Base-by-base conservation (phyloP, 2,888 invertebrate species). In the Ochropleura plecta region DNA sequence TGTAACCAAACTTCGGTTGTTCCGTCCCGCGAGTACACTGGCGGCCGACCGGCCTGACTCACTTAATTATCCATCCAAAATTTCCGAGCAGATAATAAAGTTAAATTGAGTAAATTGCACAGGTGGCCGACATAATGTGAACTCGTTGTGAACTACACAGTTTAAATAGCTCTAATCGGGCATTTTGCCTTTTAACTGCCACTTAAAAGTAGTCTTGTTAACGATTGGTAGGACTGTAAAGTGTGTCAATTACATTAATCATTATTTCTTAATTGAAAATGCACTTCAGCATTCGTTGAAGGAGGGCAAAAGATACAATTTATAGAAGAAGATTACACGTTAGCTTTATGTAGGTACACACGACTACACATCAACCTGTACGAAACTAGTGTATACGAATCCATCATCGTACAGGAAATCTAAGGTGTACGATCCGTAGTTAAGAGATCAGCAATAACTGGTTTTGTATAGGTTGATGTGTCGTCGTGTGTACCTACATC, bases 81-180 rank as follows among this genome's bases (percentile, higher is more conserved):
- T 92, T 92, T 91, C 90, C 88, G 83, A 88, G 86, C 88, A 92
- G 89, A 92, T 92, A 92, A 94, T 93, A 92, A 94, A 94, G 90
- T 92, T 92, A 93, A 94, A 94, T 94, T 93, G 92, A 91, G 91
- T 92, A 93, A 94, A 94, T 93, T 93, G 90, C 89, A 90, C 92
- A 93, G 94, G 93, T 93, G 93, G 90, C 88, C 90, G 79, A 79
- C 88, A 88, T 91, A 86, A 90, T 88, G 88, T 90, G 85, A 82
- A 88, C 88, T 90, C 87, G 81, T 72, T 83, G 78, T 83, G 80
- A 83, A 82, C 82, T 84, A 84, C 86, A 82, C 81, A 84, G 88
- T 87, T 89, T 91, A 89, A 91, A 90, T 85, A 84, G 86, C 84
- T 78, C 87, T 90, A 88, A 91, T 91, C 89, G 86, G 81, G 82